Conservation (phyloP, 2,113 vertebrate species). For the Odocoileus hemionus region DNA sequence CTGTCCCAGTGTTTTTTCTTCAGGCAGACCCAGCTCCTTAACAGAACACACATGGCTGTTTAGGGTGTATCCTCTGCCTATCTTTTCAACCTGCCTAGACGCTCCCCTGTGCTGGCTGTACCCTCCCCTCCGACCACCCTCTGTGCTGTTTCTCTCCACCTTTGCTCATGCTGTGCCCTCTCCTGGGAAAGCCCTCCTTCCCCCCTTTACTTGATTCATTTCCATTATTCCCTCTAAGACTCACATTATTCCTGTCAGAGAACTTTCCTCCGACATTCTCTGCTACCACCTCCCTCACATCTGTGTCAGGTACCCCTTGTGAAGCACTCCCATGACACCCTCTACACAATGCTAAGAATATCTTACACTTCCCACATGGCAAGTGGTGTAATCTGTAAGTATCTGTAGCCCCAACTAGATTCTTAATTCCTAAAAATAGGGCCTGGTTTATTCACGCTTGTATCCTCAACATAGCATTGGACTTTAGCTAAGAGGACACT, state of each 20-base stretch:
- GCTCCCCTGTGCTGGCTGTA: background rate
- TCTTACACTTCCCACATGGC: background rate
- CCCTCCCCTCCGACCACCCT: background rate
- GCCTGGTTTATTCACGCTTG: conserved; percentile 2
- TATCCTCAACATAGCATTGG: background rate
- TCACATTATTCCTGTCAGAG: background rate
- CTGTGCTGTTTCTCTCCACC: background rate
- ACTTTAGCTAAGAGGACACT: conserved; percentile 26
- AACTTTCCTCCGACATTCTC: background rate
- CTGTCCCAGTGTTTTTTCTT: background rate
- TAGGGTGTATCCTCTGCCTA: background rate
- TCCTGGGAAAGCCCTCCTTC: background rate
- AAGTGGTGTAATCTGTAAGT: background rate
- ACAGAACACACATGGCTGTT: background rate
- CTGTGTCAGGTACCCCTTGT: background rate
- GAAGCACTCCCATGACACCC: background rate
- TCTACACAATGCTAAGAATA: background rate
- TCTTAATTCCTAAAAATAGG: conserved; percentile 16
- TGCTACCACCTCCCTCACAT: background rate
- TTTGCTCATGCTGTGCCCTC: background rate
- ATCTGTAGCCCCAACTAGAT: background rate
- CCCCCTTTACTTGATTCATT: background rate
- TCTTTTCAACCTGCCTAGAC: background rate
- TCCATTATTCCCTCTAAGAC: background rate
- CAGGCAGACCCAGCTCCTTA: background rate